Conservation (phyloP, 2,113 vertebrate genomes). For the Oxygymnocypris stewartii region DNA sequence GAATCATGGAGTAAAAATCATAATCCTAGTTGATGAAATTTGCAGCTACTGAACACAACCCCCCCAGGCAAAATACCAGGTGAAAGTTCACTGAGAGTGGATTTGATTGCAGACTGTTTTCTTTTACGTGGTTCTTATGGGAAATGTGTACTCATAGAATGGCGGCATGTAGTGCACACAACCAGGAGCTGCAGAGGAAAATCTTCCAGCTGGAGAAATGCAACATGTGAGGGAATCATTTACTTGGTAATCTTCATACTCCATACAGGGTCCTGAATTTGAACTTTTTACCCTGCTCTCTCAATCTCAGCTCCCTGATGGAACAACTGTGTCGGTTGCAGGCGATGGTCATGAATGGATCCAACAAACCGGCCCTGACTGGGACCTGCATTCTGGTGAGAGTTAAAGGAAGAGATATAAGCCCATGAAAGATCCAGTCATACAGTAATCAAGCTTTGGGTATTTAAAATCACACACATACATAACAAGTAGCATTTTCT, state of each 20-base stretch:
- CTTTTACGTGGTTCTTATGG: not conserved
- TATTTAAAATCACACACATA: not conserved
- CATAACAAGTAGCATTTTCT: not conserved
- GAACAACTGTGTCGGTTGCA: slow-evolving; percentile 90
- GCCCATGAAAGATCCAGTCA: not conserved
- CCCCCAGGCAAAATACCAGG: not conserved
- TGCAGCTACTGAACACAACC: not conserved
- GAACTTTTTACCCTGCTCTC: slow-evolving; percentile 3
- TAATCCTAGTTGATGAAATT: slow-evolving; percentile 9
- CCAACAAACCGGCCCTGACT: slow-evolving; percentile 85
- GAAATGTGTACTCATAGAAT: slow-evolving; percentile 75
- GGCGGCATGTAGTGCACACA: slow-evolving; percentile 86
- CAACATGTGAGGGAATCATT: slow-evolving; percentile 82
- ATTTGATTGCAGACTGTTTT: not conserved
- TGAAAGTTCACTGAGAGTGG: not conserved
- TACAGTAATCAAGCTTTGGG: not conserved
- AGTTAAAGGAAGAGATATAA: slow-evolving; percentile 11
- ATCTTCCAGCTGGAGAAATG: slow-evolving; percentile 92
- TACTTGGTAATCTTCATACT: slow-evolving; percentile 25
- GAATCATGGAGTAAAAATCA: not conserved
- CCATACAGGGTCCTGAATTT: slow-evolving; percentile 17
- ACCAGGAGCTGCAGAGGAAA: slow-evolving; percentile 95
- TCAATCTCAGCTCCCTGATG: slow-evolving; percentile 82
- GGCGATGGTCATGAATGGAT: slow-evolving; percentile 83
- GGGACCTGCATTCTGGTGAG: slow-evolving; percentile 84